Evolutionary conservation across 2,113 vertebrate species (phyloP).

Genomic region (Halichoeres trimaculatus): DNA sequence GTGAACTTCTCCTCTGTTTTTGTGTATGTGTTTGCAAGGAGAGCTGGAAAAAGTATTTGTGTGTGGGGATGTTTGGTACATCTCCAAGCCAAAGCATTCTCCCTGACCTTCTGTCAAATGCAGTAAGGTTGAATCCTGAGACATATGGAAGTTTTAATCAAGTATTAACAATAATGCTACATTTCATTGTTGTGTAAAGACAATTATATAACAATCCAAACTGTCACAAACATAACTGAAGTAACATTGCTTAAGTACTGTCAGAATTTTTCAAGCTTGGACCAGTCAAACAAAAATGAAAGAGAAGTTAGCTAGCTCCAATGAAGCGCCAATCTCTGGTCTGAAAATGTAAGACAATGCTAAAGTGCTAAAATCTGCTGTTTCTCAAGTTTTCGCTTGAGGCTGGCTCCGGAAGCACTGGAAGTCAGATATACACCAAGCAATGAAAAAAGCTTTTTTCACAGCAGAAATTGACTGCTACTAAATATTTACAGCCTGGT

Average conservation of each 20-base stretch:
- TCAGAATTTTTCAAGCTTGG: neutral
- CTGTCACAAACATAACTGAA: neutral
- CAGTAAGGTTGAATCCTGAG: neutral
- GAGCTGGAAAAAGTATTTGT: slow-evolving; percentile 25
- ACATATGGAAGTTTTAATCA: neutral
- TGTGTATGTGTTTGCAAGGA: slow-evolving; percentile 15
- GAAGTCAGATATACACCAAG: too few relatives aligned
- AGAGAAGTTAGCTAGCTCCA: too few relatives aligned
- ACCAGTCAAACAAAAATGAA: too few relatives aligned
- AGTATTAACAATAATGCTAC: neutral
- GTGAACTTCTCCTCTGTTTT: slow-evolving; percentile 26
- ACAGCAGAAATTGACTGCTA: too few relatives aligned
- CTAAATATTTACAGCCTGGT: too few relatives aligned
- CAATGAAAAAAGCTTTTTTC: too few relatives aligned
- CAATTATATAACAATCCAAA: neutral
- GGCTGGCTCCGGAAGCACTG: too few relatives aligned
- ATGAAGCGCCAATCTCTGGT: too few relatives aligned
- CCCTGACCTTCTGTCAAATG: neutral
- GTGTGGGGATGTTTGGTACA: slow-evolving; percentile 15
- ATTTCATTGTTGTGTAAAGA: neutral
- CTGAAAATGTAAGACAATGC: too few relatives aligned
- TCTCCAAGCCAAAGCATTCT: slow-evolving; percentile 6
- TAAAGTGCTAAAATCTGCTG: too few relatives aligned
- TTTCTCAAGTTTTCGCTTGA: too few relatives aligned
- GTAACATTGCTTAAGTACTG: neutral